Conservation (phyloP, 2,113 vertebrate species). For the Anhinga anhinga region DNA sequence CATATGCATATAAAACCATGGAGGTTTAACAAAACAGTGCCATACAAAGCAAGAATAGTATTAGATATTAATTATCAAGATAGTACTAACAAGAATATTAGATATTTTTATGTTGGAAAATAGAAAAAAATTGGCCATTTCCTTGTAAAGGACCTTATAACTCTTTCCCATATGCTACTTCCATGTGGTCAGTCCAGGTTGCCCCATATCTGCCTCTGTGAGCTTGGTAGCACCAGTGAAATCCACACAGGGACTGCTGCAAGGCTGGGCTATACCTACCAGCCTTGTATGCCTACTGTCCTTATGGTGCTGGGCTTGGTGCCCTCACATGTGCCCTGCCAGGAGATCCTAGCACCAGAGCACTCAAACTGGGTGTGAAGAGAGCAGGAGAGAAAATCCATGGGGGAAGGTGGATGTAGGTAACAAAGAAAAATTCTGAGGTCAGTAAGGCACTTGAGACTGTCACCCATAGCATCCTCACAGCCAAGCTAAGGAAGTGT, state of each 20-base stretch:
- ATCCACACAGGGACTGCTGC: background rate
- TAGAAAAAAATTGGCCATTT: background rate
- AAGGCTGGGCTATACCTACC: background rate
- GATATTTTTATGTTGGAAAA: background rate
- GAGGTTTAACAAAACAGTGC: background rate
- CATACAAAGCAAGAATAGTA: background rate
- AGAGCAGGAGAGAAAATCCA: background rate
- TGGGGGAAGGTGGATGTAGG: background rate
- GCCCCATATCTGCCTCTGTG: background rate
- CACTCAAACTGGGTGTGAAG: background rate
- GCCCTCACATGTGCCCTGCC: fast-evolving
- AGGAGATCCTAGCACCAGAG: background rate
- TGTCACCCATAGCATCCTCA: no score
- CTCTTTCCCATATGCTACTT: background rate
- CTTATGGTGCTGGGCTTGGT: background rate
- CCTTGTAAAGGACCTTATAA: background rate
- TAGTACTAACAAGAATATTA: background rate
- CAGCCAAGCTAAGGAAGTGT: no score
- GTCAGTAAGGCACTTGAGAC: no score
- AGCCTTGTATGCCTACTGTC: fast-evolving
- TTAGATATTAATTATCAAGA: background rate
- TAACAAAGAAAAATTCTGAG: background rate
- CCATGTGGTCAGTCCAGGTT: background rate
- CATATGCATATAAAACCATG: background rate
- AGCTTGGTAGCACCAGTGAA: background rate